These are phyloP conservation scores for Andrena bucephala DNA, from an alignment of 2,888 invertebrate genomes.

Conservation along the genomic window DNA sequence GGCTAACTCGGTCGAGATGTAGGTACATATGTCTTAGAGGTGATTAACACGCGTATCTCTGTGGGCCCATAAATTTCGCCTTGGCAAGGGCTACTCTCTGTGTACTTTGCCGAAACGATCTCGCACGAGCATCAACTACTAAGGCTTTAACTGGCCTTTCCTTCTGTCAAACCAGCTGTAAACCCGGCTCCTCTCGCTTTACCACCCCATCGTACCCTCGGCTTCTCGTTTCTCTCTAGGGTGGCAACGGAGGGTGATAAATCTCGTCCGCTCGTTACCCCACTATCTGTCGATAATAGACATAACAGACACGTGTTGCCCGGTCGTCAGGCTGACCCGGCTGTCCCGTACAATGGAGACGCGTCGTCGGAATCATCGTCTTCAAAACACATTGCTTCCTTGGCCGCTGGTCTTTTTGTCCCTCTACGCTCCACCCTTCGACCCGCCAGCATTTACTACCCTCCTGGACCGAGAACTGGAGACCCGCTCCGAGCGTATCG, in stretches of 20 bases:
- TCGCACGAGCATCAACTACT: slow-evolving; percentile 37
- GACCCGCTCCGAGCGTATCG: not conserved
- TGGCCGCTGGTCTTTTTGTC: slow-evolving; percentile 24
- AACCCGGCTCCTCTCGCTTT: slow-evolving; percentile 57
- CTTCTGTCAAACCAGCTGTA: slow-evolving; percentile 69
- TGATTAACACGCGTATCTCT: slow-evolving; percentile 28
- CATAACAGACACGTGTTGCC: slow-evolving; percentile 84
- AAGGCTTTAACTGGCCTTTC: slow-evolving; percentile 63
- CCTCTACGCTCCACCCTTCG: slow-evolving; percentile 30
- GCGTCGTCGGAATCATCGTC: slow-evolving; percentile 61
- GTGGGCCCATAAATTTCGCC: slow-evolving; percentile 25
- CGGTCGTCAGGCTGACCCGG: slow-evolving; percentile 75
- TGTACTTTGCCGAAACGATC: slow-evolving; percentile 33
- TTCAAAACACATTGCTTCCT: slow-evolving; percentile 47
- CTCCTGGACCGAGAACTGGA: not conserved
- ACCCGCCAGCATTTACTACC: slow-evolving; percentile 33
- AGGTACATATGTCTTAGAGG: not conserved
- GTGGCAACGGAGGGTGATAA: slow-evolving; percentile 76
- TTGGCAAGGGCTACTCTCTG: not conserved
- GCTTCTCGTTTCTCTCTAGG: slow-evolving; percentile 65
- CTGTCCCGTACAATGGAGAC: slow-evolving; percentile 61
- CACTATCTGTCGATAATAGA: slow-evolving; percentile 80
- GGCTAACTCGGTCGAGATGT: not conserved
- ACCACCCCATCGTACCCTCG: slow-evolving; percentile 58
- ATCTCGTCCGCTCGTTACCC: slow-evolving; percentile 77